These are phyloP conservation scores for Latrodectus hesperus DNA, from an alignment of 2,888 invertebrate genomes.

Conservation along the genomic window DNA sequence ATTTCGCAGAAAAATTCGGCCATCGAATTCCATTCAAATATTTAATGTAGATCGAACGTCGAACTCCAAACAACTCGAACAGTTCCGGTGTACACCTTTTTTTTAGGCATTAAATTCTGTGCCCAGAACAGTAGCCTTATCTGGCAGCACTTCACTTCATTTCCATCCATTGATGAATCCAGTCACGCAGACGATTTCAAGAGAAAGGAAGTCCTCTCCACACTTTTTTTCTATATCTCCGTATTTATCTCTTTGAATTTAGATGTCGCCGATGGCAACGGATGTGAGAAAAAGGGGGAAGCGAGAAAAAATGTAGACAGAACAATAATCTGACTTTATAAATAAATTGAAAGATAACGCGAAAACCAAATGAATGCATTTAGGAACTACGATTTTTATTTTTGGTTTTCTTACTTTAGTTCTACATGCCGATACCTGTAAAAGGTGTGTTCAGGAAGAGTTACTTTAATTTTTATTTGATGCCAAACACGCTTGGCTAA, in stretches of 20 bases:
- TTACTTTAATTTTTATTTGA: neutral
- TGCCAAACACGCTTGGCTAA: neutral
- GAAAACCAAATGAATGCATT: neutral
- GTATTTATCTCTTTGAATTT: slow-evolving; percentile 6
- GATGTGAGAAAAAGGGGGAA: slow-evolving; percentile 19
- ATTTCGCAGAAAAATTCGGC: too few relatives aligned
- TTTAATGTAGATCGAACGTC: neutral
- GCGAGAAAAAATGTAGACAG: slow-evolving; percentile 6
- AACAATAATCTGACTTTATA: slow-evolving; percentile 11
- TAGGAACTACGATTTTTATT: neutral
- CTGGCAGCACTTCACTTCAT: slow-evolving; percentile 5
- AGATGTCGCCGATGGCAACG: slow-evolving; percentile 40
- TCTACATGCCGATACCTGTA: neutral
- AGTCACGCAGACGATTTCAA: slow-evolving; percentile 28
- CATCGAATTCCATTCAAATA: too few relatives aligned
- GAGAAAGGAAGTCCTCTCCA: slow-evolving; percentile 5
- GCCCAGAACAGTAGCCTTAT: neutral
- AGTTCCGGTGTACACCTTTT: neutral
- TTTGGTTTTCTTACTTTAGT: neutral
- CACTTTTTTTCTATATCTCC: slow-evolving; percentile 2
- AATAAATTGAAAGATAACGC: slow-evolving; percentile 20
- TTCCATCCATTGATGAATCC: slow-evolving; percentile 25
- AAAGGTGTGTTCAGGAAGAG: slow-evolving; percentile 4
- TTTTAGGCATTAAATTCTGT: neutral
- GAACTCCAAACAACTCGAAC: neutral